Evolutionary conservation across 2,888 invertebrate species (phyloP).

Genomic region (Drosophila rubida): DNA sequence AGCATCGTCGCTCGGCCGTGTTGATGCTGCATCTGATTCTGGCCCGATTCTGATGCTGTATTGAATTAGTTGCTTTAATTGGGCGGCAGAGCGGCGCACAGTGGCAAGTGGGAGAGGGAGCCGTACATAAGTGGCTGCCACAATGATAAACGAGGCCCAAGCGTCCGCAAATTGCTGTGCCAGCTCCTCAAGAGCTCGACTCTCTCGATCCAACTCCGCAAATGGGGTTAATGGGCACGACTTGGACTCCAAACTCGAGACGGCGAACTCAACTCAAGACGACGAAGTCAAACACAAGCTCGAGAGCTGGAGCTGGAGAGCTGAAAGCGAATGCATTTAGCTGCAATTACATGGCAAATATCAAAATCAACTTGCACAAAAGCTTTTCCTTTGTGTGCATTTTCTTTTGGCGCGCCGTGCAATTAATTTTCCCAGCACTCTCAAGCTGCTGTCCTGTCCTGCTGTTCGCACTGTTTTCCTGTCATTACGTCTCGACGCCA

Average conservation of each 20-base stretch:
- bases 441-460: slow-evolving; percentile 25
- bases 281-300: not conserved
- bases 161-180: slow-evolving; percentile 27
- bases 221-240: slow-evolving; percentile 56
- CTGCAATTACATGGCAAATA: slow-evolving; percentile 56
- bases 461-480: slow-evolving; percentile 38
- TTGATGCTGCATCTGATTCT: slow-evolving; percentile 18
- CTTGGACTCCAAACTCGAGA: slow-evolving; percentile 18
- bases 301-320: not conserved
- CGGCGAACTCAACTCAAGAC: not conserved
- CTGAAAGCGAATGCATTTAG: slow-evolving; percentile 50
- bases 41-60: slow-evolving; percentile 17
- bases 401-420: slow-evolving; percentile 45
- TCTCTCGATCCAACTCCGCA: slow-evolving; percentile 24
- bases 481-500: slow-evolving; percentile 36
- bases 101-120: not conserved
- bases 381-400: slow-evolving; percentile 52
- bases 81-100: slow-evolving; percentile 2
- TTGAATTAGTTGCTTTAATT: slow-evolving; percentile 56
- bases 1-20: slow-evolving; percentile 5
- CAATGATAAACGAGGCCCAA: slow-evolving; percentile 27
- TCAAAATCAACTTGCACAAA: slow-evolving; percentile 41
- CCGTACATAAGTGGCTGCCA: slow-evolving; percentile 37
- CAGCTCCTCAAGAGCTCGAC: slow-evolving; percentile 31
- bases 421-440: slow-evolving; percentile 56